Conservation (phyloP, 2,888 invertebrate species). For the Archips xylosteana region DNA sequence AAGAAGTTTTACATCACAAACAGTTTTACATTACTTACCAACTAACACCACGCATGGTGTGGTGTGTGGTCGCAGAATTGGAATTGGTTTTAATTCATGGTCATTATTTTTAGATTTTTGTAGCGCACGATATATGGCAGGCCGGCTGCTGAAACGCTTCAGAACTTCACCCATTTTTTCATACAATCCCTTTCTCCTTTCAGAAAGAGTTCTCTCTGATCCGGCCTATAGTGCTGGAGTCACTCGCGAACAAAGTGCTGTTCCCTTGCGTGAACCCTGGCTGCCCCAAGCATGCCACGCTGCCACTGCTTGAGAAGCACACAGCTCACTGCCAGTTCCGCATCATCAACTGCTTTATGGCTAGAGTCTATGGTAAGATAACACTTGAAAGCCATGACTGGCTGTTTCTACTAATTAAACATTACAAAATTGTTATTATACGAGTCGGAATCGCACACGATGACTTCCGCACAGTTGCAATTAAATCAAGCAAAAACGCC, state of each 20-base stretch:
- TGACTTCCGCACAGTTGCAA: too few relatives aligned
- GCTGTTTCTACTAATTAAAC: background rate
- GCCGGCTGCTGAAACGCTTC: too few relatives aligned
- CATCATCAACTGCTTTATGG: conserved; percentile 81
- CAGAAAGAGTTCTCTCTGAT: conserved; percentile 85
- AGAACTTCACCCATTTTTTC: background rate
- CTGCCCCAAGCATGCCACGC: conserved; percentile 84
- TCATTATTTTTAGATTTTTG: too few relatives aligned
- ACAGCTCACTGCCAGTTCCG: conserved; percentile 75
- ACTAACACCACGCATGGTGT: too few relatives aligned
- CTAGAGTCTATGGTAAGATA: conserved; percentile 78
- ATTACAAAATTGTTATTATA: too few relatives aligned
- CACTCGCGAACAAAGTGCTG: conserved; percentile 85
- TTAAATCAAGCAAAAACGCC: too few relatives aligned
- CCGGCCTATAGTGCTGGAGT: conserved; percentile 84
- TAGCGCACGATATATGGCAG: too few relatives aligned
- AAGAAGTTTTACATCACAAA: too few relatives aligned
- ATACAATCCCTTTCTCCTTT: conserved; percentile 37
- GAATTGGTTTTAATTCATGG: too few relatives aligned
- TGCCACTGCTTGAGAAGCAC: conserved; percentile 82
- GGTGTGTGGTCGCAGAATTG: too few relatives aligned
- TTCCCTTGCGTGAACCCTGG: conserved; percentile 86
- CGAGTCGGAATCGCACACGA: too few relatives aligned
- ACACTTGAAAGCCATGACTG: background rate
- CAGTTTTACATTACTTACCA: too few relatives aligned